phyloP scores from a whole-genome alignment of 2,113 vertebrate genomes.

The Centropristis striata region DNA sequence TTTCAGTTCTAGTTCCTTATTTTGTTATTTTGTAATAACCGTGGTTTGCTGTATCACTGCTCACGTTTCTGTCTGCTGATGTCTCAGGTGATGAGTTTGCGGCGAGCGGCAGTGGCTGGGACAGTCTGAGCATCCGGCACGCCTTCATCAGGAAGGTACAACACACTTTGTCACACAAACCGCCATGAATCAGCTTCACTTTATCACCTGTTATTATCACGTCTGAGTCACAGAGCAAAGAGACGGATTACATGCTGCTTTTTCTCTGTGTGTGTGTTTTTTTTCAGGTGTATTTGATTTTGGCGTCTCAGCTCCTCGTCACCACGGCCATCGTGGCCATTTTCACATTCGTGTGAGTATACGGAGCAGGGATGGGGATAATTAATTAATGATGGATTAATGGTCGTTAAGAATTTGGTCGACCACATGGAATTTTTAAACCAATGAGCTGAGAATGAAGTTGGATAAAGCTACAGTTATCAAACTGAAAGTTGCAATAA shows the following conservation, averaged over 20 bases:
- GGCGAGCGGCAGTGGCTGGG: conserved; percentile 83
- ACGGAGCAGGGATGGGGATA: no score
- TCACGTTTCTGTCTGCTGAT: conserved; percentile 7
- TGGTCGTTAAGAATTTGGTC: no score
- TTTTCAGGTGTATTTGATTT: conserved; percentile 93
- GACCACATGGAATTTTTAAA: no score
- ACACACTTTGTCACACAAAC: not conserved
- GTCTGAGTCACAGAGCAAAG: not conserved
- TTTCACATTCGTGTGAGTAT: conserved; percentile 90
- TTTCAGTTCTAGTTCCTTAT: no score
- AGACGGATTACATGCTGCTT: no score
- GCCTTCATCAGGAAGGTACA: conserved; percentile 93
- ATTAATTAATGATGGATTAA: no score
- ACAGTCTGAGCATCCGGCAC: conserved; percentile 89
- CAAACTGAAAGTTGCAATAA: no score
- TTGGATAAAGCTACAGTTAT: no score
- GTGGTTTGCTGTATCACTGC: not conserved
- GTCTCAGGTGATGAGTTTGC: conserved; percentile 82
- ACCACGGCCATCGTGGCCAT: conserved; percentile 90
- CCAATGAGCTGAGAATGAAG: no score
- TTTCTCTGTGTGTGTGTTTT: no score
- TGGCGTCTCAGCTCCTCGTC: conserved; percentile 91
- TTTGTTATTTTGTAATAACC: no score
- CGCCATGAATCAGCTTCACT: not conserved
- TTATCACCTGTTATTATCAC: not conserved